Conservation (phyloP, 2,888 invertebrate species). For the Crematogaster levior region DNA sequence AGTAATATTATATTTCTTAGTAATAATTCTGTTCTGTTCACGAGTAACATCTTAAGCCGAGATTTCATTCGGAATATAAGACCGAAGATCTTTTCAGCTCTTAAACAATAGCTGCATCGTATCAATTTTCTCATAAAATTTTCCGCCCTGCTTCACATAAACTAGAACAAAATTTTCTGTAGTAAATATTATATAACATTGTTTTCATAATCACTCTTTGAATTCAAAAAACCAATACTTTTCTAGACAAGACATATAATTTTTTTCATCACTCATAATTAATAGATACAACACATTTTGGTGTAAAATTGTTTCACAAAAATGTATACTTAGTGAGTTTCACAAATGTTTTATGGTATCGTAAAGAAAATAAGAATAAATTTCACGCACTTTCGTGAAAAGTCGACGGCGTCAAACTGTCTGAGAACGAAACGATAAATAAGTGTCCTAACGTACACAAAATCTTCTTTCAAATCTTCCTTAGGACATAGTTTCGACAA, state of each 20-base stretch:
- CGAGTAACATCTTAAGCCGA: constrained; percentile 21
- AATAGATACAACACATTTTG: neutral
- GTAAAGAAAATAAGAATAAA: neutral
- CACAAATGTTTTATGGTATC: neutral
- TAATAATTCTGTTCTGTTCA: constrained; percentile 14
- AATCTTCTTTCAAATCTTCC: no score
- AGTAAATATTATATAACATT: no score
- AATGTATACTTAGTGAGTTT: neutral
- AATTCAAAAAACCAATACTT: neutral
- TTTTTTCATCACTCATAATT: neutral
- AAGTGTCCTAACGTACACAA: no score
- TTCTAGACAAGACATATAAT: neutral
- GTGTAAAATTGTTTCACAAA: neutral
- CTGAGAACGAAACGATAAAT: neutral
- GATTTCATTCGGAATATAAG: constrained; percentile 3
- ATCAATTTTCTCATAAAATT: constrained; percentile 41
- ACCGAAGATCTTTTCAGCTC: constrained; percentile 15
- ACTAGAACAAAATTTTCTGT: neutral
- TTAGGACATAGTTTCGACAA: constrained; percentile 50
- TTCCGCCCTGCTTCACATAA: neutral
- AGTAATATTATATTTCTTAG: no score
- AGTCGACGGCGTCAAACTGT: neutral
- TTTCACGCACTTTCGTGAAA: neutral
- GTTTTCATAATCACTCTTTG: no score
- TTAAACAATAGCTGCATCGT: constrained; percentile 27